Percentiles rank a stretch among this genome's conserved stretches.
These are phyloP conservation scores for Drosophila paulistorum DNA, from an alignment of 1,140 invertebrate genomes.

Conservation along the genomic window DNA sequence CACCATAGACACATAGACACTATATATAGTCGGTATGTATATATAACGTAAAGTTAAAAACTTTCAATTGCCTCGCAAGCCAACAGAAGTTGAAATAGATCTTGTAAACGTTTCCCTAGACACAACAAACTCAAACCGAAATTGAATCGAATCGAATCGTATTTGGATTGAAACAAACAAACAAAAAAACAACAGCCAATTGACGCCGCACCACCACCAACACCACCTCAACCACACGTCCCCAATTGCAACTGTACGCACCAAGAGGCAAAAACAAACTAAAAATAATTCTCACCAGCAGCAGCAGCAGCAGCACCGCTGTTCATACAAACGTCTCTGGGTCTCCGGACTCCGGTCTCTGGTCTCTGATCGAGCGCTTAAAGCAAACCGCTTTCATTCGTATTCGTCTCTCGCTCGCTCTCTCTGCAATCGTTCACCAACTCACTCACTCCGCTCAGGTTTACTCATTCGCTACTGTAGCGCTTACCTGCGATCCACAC, in stretches of 20 bases:
- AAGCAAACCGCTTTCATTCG: constrained; percentile 44
- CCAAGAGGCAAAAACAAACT: constrained; percentile 75
- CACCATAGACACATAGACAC: constrained; percentile 1
- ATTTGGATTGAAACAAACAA: constrained; percentile 31
- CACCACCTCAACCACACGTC: constrained; percentile 8
- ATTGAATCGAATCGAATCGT: constrained; percentile 24
- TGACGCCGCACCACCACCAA: not conserved
- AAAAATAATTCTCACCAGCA: constrained; percentile 73
- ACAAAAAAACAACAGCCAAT: constrained; percentile 26
- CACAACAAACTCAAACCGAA: constrained; percentile 19
- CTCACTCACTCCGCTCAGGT: no score
- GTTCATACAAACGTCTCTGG: not conserved
- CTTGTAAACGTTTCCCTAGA: constrained; percentile 5
- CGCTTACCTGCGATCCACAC: constrained; percentile 32
- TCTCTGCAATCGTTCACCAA: not conserved
- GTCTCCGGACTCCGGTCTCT: no score
- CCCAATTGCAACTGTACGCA: constrained; percentile 60
- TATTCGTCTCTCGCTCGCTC: not conserved
- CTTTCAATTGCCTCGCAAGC: constrained; percentile 33
- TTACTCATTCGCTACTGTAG: constrained; percentile 1
- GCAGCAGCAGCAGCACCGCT: constrained; percentile 14
- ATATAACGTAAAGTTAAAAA: constrained; percentile 29
- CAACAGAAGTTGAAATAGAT: constrained; percentile 35
- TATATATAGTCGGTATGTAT: constrained; percentile 17
- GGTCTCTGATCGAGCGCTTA: constrained; percentile 53